phyloP scores from a whole-genome alignment of 1,140 invertebrate genomes.

The Druon quercuslanigerum region DNA sequence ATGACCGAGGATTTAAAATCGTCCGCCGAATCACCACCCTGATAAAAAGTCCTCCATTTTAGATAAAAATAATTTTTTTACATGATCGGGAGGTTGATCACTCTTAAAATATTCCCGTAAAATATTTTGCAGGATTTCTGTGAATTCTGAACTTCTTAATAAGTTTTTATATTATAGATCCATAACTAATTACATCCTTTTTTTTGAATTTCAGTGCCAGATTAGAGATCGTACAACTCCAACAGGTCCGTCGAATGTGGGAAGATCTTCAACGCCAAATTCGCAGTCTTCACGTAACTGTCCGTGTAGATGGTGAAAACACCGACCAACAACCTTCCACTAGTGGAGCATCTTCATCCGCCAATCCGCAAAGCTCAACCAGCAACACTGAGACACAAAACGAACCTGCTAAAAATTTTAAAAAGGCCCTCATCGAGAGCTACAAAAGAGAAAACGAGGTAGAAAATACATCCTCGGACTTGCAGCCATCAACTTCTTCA shows the following conservation, averaged over 20 bases:
- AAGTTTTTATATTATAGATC: neutral
- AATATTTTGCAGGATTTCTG: neutral
- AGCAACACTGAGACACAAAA: constrained; percentile 37
- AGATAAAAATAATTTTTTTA: no score
- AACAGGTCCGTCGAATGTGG: constrained; percentile 80
- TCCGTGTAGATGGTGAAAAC: constrained; percentile 64
- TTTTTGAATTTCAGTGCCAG: constrained; percentile 54
- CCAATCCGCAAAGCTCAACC: constrained; percentile 34
- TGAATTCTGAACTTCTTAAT: neutral
- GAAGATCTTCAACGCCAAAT: constrained; percentile 80
- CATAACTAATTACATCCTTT: neutral
- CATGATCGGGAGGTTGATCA: no score
- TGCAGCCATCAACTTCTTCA: constrained; percentile 36
- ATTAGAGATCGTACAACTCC: constrained; percentile 75
- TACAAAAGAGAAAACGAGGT: constrained; percentile 54
- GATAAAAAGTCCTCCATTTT: no score
- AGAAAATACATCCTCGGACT: neutral
- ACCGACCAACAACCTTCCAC: constrained; percentile 43
- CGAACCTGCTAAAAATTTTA: constrained; percentile 58
- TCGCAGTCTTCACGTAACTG: constrained; percentile 73
- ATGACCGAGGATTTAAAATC: no score
- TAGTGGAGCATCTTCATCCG: constrained; percentile 44
- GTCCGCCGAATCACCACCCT: no score
- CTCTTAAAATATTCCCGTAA: no score
- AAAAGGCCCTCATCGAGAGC: constrained; percentile 57